Evolutionary conservation across 2,888 invertebrate species (phyloP).

Genomic region (Axea sp.): DNA sequence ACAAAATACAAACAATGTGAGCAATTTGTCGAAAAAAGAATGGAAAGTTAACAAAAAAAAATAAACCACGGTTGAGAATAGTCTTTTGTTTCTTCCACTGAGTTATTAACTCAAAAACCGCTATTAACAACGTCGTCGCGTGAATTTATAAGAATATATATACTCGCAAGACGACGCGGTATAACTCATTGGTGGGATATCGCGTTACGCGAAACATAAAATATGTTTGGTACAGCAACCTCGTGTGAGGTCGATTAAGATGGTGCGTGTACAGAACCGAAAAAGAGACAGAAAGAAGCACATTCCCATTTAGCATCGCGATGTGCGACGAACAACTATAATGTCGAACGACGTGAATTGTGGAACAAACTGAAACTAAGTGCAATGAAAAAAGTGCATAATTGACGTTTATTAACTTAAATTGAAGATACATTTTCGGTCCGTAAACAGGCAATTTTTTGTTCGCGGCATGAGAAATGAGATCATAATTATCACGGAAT

Average conservation of each 20-base stretch:
- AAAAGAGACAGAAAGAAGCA: slow-evolving; percentile 27
- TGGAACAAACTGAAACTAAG: too few species aligned
- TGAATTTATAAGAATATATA: slow-evolving; percentile 31
- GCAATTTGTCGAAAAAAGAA: too few species aligned
- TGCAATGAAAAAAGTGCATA: too few species aligned
- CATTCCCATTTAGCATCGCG: slow-evolving; percentile 37
- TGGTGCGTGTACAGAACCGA: slow-evolving; percentile 23
- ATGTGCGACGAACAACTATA: slow-evolving; percentile 24
- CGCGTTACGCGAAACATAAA: slow-evolving; percentile 30
- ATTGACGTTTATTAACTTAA: too few species aligned
- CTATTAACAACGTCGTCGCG: slow-evolving; percentile 16
- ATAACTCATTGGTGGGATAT: slow-evolving; percentile 33
- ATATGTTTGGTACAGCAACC: slow-evolving; percentile 11
- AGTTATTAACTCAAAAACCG: slow-evolving; percentile 7
- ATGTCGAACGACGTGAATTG: slow-evolving; percentile 30
- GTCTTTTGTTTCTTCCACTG: not conserved
- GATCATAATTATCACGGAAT: too few species aligned
- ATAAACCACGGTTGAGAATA: too few species aligned
- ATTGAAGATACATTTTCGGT: too few species aligned
- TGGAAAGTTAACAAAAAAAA: too few species aligned
- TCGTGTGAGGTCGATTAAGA: slow-evolving; percentile 38
- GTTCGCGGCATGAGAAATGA: too few species aligned
- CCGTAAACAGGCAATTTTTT: too few species aligned
- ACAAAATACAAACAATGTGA: too few species aligned
- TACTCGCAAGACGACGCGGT: slow-evolving; percentile 9